Base-by-base conservation (phyloP, 2,113 vertebrate genomes). In the Mirounga angustirostris region DNA sequence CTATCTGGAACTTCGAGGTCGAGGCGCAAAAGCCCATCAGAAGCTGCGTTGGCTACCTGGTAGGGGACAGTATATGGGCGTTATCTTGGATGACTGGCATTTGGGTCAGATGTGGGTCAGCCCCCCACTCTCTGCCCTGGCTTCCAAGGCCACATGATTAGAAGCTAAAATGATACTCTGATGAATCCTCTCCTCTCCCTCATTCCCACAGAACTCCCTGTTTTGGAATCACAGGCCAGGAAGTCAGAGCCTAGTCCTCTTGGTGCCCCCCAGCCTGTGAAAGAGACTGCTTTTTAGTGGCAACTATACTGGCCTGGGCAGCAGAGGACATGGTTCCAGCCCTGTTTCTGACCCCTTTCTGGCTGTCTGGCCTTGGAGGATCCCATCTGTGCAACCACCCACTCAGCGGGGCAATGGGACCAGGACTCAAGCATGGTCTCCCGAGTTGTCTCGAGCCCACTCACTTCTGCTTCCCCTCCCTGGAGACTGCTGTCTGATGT, bases 1-100 rank as follows among this genome's bases (percentile, higher is more conserved):
- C 96, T 98, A 96, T 99, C 98, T 1, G 98, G 98, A 52, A 98
- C 97, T 56, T 99, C 99, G 21, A 99, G 99, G 97, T 99, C 99
- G 86, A 99, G 98, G 86, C 99, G 99, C 69, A 99, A 96, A 97
- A 99, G 98, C 10, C 99, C 99, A n/a, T 99, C 99, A 40, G 99
- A 99, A 9, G 99, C 99, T 46, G 99, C 97, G 8, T 69, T 99
- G 81, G 99, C 99, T 78, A 99, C 99, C 99, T 99, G 95, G 7
- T 92, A 50, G 97, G 10, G 91, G 71, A 18, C 14, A 78, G 71
- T 30, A 83, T 21, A 59, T 24, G 18, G 22, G 19, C 0, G 14
- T 92, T 88, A 95, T n/a, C 40, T 63, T 89, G 63, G 22, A 52
- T 56, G 56, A 56, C 15, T 10, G 26, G 58, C 54, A 36, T 81